Percentiles rank a stretch among this genome's conserved stretches.
These are phyloP conservation scores for Fringilla coelebs DNA, from an alignment of 2,797 vertebrate species.

Conservation along the genomic window DNA sequence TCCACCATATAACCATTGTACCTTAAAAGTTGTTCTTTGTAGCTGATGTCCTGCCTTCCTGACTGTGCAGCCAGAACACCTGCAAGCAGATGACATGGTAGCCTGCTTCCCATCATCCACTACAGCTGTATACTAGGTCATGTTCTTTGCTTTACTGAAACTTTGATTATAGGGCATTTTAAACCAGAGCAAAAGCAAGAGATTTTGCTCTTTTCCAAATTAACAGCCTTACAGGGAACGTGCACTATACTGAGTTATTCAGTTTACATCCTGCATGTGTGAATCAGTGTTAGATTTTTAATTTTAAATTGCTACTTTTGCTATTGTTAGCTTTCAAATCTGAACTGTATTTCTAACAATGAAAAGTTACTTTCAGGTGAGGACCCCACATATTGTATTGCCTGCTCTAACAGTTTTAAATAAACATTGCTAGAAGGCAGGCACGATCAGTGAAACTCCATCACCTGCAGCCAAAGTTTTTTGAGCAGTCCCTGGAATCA, in stretches of 20 bases:
- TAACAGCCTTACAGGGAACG: neutral
- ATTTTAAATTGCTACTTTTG: neutral
- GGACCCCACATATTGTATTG: neutral
- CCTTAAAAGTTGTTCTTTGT: neutral
- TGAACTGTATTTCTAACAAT: neutral
- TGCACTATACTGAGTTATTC: neutral
- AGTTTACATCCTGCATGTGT: neutral
- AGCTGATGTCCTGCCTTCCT: neutral
- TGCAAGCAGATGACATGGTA: neutral
- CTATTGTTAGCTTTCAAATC: neutral
- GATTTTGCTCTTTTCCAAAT: neutral
- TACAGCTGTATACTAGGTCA: neutral
- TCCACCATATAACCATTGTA: neutral
- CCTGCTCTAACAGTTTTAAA: neutral
- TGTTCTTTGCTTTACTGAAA: neutral
- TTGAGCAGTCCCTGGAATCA: neutral
- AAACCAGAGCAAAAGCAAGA: neutral
- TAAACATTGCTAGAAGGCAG: neutral
- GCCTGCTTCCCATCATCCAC: neutral
- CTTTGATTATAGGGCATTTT: neutral
- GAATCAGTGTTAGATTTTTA: neutral
- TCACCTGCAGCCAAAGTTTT: neutral
- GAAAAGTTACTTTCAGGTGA: neutral
- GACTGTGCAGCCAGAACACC: neutral
- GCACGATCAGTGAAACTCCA: neutral